Percentiles rank a stretch among this genome's conserved stretches.
phyloP scores from a whole-genome alignment of 2,113 vertebrate species.

The Labeo catla region DNA sequence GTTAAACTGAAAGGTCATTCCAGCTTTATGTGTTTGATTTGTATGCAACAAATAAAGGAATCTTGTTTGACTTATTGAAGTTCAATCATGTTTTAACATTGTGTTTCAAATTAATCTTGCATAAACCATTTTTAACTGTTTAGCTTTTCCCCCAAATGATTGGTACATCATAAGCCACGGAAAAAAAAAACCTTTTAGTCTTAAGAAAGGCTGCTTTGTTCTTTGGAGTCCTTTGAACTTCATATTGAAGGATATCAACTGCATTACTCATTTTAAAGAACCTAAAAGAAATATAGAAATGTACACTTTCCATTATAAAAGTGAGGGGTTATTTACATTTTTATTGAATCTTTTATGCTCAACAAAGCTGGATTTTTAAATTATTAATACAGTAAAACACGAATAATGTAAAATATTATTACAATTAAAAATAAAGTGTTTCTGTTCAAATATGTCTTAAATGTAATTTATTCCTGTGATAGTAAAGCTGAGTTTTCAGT shows the following conservation, averaged over 20 bases:
- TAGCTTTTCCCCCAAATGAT: not conserved
- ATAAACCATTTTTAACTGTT: not conserved
- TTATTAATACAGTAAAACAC: not conserved
- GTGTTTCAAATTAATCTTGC: not conserved
- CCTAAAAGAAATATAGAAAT: not conserved
- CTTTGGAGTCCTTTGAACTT: not conserved
- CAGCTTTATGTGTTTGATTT: slow-evolving; percentile 81
- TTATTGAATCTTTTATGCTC: not conserved
- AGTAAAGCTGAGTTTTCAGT: not conserved
- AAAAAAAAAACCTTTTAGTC: not conserved
- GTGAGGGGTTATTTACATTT: not conserved
- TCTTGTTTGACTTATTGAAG: slow-evolving; percentile 71
- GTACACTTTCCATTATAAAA: not conserved
- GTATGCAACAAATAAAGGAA: slow-evolving; percentile 79
- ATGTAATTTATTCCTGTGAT: not conserved
- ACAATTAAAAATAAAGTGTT: not conserved
- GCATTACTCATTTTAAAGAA: not conserved
- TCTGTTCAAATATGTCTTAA: not conserved
- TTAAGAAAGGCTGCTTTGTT: not conserved
- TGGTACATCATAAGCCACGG: not conserved
- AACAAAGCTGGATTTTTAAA: not conserved
- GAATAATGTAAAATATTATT: not conserved
- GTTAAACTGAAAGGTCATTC: slow-evolving; percentile 73
- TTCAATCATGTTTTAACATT: slow-evolving; percentile 22
- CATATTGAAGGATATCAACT: not conserved